These are phyloP conservation scores for Stichodactyla mertensii DNA, from an alignment of 64 coral and sea anemone species.

Conservation along the genomic window DNA sequence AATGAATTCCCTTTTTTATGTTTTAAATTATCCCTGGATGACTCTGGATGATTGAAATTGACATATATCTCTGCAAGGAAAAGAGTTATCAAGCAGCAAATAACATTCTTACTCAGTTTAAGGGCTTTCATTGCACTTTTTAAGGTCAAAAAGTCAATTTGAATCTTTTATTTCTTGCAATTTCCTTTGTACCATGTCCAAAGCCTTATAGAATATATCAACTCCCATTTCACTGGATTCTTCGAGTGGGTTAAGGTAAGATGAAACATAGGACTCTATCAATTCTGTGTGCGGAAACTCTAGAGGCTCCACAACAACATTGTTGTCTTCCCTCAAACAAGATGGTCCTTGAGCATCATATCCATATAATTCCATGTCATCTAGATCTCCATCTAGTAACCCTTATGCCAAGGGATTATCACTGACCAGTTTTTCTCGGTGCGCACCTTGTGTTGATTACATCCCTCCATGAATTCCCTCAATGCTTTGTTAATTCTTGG, in stretches of 20 bases:
- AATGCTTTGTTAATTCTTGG: too few relatives aligned
- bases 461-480: too few relatives aligned
- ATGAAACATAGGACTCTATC: conserved; percentile 27
- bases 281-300: conserved; percentile 9
- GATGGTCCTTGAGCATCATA: conserved; percentile 26
- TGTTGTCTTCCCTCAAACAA: conserved; percentile 15
- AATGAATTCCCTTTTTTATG: too few relatives aligned
- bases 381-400: conserved; percentile 23
- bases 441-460: too few relatives aligned
- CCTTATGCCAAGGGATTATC: conserved; percentile 43
- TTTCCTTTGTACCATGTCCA: conserved; percentile 28
- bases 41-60: too few relatives aligned
- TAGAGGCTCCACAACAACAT: conserved; percentile 12
- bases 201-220: conserved; percentile 29
- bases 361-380: conserved; percentile 43
- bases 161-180: too few relatives aligned
- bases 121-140: too few relatives aligned
- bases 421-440: conserved; percentile 28
- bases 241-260: conserved; percentile 28
- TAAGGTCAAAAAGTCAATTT: too few relatives aligned
- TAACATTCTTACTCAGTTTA: too few relatives aligned
- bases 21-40: too few relatives aligned
- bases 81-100: too few relatives aligned
- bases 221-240: conserved; percentile 46
- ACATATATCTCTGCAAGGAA: background rate